Percentiles rank a stretch among this genome's conserved stretches.
These are phyloP conservation scores for Pogonophryne albipinna DNA, from an alignment of 2,797 vertebrate species.

Conservation along the genomic window DNA sequence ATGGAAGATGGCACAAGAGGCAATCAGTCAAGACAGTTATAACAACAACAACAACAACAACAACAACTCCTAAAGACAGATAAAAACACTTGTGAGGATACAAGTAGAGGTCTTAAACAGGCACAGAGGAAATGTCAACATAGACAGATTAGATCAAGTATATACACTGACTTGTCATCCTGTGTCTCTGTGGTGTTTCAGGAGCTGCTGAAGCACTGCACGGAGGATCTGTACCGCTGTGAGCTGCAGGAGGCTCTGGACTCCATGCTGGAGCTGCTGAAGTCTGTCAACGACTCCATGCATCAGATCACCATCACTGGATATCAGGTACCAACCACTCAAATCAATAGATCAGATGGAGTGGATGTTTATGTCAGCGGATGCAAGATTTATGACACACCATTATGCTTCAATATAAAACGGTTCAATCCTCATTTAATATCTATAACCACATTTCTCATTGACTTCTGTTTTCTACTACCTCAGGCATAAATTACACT, in stretches of 20 bases:
- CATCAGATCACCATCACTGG: slow-evolving; percentile 97
- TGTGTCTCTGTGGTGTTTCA: slow-evolving; percentile 65
- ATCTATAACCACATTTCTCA: background rate
- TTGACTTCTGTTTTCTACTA: background rate
- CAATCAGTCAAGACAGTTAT: background rate
- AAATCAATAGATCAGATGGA: background rate
- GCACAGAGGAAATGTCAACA: background rate
- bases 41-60: background rate
- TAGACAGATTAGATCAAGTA: slow-evolving; percentile 24
- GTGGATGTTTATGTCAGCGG: background rate
- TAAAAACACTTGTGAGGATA: background rate
- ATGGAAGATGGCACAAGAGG: background rate
- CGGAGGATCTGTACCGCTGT: slow-evolving; percentile 84
- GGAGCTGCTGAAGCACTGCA: slow-evolving; percentile 95
- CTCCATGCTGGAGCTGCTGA: slow-evolving; percentile 94
- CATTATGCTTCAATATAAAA: background rate
- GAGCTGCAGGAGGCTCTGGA: slow-evolving; percentile 93
- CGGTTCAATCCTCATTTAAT: background rate
- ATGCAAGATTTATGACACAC: slow-evolving; percentile 5
- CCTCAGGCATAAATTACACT: background rate
- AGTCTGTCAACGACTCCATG: slow-evolving; percentile 99
- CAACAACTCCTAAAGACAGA: slow-evolving; percentile 7
- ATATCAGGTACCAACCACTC: slow-evolving; percentile 86
- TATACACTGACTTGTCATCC: slow-evolving; percentile 28
- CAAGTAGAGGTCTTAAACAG: background rate